phyloP scores from a whole-genome alignment of 1,140 invertebrate genomes.

The Acromyrmex echinatior region DNA sequence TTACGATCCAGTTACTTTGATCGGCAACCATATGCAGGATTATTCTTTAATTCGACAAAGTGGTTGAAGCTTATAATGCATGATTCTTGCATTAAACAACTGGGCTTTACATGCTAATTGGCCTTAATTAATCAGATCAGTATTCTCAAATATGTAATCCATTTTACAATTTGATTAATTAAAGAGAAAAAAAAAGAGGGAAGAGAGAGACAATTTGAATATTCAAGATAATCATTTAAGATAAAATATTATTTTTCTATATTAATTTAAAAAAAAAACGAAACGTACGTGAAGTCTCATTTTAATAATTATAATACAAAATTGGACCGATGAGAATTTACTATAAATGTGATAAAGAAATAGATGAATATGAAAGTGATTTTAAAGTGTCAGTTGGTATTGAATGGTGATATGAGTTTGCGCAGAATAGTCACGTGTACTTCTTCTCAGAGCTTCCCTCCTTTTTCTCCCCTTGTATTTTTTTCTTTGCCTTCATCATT shows the following conservation, averaged over 20 bases:
- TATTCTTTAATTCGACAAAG: slow-evolving; percentile 71
- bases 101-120: slow-evolving; percentile 54
- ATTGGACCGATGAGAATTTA: neutral
- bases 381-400: neutral
- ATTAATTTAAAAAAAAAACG: neutral
- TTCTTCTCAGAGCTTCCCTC: neutral
- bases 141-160: neutral
- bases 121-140: slow-evolving; percentile 33
- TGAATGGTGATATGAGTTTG: neutral
- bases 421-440: neutral
- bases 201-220: neutral
- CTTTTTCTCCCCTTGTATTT: neutral
- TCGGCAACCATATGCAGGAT: slow-evolving; percentile 58
- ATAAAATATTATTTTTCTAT: neutral
- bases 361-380: neutral
- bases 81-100: slow-evolving; percentile 53
- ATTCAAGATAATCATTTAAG: slow-evolving; percentile 7
- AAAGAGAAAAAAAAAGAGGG: neutral
- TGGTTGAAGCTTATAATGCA: slow-evolving; percentile 53
- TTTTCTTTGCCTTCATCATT: neutral
- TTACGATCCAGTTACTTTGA: slow-evolving; percentile 62
- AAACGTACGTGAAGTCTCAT: neutral
- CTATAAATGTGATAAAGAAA: neutral
- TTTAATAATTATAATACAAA: neutral
- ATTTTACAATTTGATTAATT: slow-evolving; percentile 10